These are phyloP conservation scores for Proales similis DNA, from an alignment of 1,140 invertebrate species.

Conservation along the genomic window DNA sequence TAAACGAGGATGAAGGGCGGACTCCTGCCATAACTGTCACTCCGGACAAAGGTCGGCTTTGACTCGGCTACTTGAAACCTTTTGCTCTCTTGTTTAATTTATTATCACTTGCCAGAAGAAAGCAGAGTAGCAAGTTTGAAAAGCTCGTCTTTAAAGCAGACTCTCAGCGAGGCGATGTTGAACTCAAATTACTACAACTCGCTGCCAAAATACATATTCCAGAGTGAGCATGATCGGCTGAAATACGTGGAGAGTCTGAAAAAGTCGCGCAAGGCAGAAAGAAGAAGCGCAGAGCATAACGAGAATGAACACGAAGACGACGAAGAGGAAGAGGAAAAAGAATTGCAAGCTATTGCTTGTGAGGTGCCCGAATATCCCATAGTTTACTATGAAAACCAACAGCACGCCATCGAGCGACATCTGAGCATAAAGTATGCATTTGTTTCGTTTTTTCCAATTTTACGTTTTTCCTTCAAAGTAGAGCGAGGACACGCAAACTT, in stretches of 20 bases:
- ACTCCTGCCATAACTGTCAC: too few relatives aligned
- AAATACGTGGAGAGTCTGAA: too few relatives aligned
- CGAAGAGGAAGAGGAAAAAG: constrained; percentile 19
- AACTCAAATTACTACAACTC: constrained; percentile 10
- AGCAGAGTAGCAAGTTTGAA: too few relatives aligned
- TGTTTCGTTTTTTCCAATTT: too few relatives aligned
- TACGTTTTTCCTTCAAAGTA: too few relatives aligned
- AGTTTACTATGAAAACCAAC: constrained; percentile 85
- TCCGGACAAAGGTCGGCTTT: too few relatives aligned
- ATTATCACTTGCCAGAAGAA: too few relatives aligned
- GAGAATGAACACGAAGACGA: constrained; percentile 34
- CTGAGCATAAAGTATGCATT: constrained; percentile 72
- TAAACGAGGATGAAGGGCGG: too few relatives aligned
- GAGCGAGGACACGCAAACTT: background rate
- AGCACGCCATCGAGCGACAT: constrained; percentile 76
- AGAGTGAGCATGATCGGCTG: constrained; percentile 16
- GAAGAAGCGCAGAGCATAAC: constrained; percentile 6
- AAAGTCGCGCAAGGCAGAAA: too few relatives aligned
- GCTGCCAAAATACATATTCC: constrained; percentile 36
- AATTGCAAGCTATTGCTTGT: constrained; percentile 84
- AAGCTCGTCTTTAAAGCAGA: constrained; percentile 33
- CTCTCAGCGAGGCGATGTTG: constrained; percentile 33
- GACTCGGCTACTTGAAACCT: too few relatives aligned
- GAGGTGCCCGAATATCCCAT: constrained; percentile 94
- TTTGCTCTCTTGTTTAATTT: too few relatives aligned